These are phyloP conservation scores for Acronicta leporina DNA, from an alignment of 2,888 invertebrate genomes.

Conservation along the genomic window DNA sequence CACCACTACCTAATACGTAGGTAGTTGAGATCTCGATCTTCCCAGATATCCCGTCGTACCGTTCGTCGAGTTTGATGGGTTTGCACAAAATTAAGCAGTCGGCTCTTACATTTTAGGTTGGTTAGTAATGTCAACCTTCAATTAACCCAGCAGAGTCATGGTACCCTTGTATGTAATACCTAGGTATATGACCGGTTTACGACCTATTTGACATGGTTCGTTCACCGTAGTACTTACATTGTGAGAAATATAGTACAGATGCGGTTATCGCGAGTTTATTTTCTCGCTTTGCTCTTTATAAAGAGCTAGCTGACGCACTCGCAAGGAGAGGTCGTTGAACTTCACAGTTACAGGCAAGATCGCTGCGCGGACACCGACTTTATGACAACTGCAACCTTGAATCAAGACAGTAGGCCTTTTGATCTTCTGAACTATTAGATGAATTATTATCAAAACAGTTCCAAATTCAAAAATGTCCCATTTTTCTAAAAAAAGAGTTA, in stretches of 20 bases:
- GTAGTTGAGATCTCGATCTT: constrained; percentile 27
- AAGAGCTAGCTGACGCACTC: constrained; percentile 85
- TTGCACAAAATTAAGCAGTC: constrained; percentile 35
- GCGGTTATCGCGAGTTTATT: constrained; percentile 83
- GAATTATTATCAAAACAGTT: no score
- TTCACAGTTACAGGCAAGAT: constrained; percentile 71
- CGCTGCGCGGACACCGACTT: constrained; percentile 70
- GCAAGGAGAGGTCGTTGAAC: constrained; percentile 79
- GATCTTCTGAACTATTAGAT: background rate
- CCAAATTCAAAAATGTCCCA: no score
- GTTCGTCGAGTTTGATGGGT: constrained; percentile 12
- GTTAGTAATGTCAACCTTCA: constrained; percentile 67
- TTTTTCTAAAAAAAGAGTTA: no score
- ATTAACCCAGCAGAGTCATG: constrained; percentile 64
- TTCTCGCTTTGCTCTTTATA: constrained; percentile 86
- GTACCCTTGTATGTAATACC: constrained; percentile 73
- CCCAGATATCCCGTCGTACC: constrained; percentile 11
- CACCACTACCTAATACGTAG: constrained; percentile 43
- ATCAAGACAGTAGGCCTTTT: constrained; percentile 27
- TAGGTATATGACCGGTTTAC: constrained; percentile 74
- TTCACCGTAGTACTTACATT: constrained; percentile 74
- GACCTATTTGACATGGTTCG: constrained; percentile 79
- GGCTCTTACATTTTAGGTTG: constrained; percentile 51
- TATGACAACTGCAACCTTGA: constrained; percentile 78
- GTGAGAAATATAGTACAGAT: constrained; percentile 75